Conservation (phyloP, 2,888 invertebrate species). For the Tenthredo notha region DNA sequence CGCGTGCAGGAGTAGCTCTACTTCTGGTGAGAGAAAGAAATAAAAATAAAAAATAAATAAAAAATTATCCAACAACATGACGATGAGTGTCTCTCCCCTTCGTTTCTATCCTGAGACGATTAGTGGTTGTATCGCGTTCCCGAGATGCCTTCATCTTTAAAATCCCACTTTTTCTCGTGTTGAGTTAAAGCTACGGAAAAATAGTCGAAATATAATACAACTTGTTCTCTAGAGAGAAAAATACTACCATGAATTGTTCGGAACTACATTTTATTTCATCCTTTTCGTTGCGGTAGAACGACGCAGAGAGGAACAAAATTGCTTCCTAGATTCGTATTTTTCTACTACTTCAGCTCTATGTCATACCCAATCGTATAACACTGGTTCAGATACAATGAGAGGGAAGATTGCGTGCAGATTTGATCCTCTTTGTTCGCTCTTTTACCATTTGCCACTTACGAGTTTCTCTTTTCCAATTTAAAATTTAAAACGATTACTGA, state of each 20-base stretch:
- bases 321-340: neutral
- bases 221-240: neutral
- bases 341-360: neutral
- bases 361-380: neutral
- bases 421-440: neutral
- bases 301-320: neutral
- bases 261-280: neutral
- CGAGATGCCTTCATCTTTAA: neutral
- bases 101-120: neutral
- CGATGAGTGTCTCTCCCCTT: neutral
- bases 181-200: neutral
- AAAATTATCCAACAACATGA: constrained; percentile 16
- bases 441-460: neutral
- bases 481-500: constrained; percentile 13
- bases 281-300: neutral
- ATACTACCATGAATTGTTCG: constrained; percentile 26
- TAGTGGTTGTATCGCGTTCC: neutral
- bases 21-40: neutral
- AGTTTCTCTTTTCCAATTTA: neutral
- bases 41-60: neutral
- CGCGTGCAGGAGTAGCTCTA: constrained; percentile 7
- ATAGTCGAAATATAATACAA: neutral
- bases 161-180: neutral
- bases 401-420: neutral
- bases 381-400: neutral